phyloP scores from a whole-genome alignment of 2,113 vertebrate species.

The Rhipidura dahli region DNA sequence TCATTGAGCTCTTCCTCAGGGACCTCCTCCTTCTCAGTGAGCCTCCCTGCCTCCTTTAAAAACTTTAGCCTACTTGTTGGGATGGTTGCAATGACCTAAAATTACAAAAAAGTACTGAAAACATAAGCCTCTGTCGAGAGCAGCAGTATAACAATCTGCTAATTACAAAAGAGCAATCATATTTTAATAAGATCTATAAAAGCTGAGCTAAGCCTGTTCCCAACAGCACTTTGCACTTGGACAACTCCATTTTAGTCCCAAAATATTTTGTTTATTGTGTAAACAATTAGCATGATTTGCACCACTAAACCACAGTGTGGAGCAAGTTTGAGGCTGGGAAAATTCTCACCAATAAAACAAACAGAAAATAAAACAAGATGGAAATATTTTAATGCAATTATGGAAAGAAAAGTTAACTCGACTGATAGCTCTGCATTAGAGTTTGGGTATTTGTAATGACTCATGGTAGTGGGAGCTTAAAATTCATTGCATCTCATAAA shows the following conservation, averaged over 20 bases:
- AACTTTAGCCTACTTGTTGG: slow-evolving; percentile 94
- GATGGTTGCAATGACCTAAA: slow-evolving; percentile 90
- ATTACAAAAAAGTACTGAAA: slow-evolving; percentile 13
- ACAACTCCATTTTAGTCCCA: neutral
- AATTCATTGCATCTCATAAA: neutral
- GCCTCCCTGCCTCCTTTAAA: slow-evolving; percentile 89
- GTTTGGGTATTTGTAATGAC: neutral
- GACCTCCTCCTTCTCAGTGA: slow-evolving; percentile 90
- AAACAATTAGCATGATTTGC: neutral
- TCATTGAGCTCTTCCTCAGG: slow-evolving; percentile 93
- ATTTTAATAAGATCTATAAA: neutral
- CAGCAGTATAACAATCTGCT: neutral
- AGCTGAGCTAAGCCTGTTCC: neutral
- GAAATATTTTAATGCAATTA: neutral
- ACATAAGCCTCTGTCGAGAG: neutral
- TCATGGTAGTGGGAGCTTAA: neutral
- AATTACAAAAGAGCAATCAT: neutral
- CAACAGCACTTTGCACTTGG: neutral
- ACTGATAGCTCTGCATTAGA: neutral
- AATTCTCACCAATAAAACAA: neutral
- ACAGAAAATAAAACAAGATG: neutral
- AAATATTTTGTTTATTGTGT: neutral
- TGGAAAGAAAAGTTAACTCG: neutral
- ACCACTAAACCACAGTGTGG: neutral
- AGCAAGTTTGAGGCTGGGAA: neutral